Base-by-base conservation (phyloP, 2,797 vertebrate genomes). In the Chaetophractus vellerosus region DNA sequence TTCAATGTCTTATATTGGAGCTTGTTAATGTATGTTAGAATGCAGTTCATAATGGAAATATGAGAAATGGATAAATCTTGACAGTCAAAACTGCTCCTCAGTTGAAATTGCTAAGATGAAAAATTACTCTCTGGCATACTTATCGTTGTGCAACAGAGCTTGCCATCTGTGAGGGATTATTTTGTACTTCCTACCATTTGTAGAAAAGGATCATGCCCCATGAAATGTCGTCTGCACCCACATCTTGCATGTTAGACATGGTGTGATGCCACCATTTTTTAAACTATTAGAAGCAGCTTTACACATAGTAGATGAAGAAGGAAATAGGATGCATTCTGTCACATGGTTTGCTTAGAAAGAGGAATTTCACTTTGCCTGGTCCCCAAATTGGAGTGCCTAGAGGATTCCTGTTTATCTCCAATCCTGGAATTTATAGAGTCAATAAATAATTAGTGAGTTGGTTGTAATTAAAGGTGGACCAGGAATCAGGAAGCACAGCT, bases 1-100 rank as follows among this genome's bases (percentile, higher is more conserved):
- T 82, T 87, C 68, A 41, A 0, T 33, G 9, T 81, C 18, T 63
- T 96, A 45, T 28, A 55, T 9, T 68, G 93, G 79, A 75, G 38
- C 52, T 93, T 87, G 59, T 81, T 97, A 96, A 96, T 96, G 19
- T 94, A 93, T 71, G 72, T 93, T 83, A 93, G 95, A 90, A 91
- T 96, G 55, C 57, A 89, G 72, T 83, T 95, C 83, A 57, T 95
- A 90, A 94, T 95, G 72, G 80, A 91, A 96, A 88, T 93, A 71
- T 76, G 96, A 95, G 83, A 91, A 96, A 89, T 89, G 75, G 66
- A 85, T 95, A 61, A 57, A 72, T 74, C 80, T 94, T 96, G 95
- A 95, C 94, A 94, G 96, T 87, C 87, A 38, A 88, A 97, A 96
- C 71, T 83, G 75, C 52, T 96, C 45, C 64, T 86, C 28, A 74